phyloP scores from a whole-genome alignment of 2,888 invertebrate species.

The Ligdia adustata region DNA sequence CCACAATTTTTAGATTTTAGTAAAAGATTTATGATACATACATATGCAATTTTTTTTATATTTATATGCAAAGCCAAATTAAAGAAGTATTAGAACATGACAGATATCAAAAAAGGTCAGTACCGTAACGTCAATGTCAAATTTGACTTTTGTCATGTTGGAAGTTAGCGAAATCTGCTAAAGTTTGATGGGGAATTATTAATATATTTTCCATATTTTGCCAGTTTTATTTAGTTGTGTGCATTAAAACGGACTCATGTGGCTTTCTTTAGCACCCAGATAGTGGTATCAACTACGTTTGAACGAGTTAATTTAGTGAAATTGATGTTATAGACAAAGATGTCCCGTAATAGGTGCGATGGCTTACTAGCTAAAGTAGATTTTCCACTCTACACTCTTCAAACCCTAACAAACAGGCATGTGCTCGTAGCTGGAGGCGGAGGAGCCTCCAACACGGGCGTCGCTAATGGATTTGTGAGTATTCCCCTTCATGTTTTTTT shows the following conservation, averaged over 20 bases:
- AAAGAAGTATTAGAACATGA: too few species aligned
- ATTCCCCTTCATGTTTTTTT: constrained; percentile 19
- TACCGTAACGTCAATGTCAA: constrained; percentile 17
- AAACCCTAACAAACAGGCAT: constrained; percentile 95
- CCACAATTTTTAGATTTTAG: too few species aligned
- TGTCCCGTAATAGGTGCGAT: constrained; percentile 83
- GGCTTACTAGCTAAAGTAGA: constrained; percentile 94
- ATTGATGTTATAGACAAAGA: constrained; percentile 65
- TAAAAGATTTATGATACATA: too few species aligned
- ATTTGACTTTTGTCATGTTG: constrained; percentile 82
- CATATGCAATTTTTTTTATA: too few species aligned
- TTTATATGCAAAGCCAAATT: too few species aligned
- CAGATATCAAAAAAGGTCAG: too few species aligned
- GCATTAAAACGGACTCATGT: constrained; percentile 60
- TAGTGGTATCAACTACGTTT: constrained; percentile 49
- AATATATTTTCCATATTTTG: constrained; percentile 61
- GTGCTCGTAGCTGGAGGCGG: constrained; percentile 98
- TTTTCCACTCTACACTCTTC: constrained; percentile 96
- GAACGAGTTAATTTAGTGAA: constrained; percentile 44
- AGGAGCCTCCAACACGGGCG: constrained; percentile 98
- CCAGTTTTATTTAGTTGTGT: constrained; percentile 47
- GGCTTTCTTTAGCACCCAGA: constrained; percentile 46
- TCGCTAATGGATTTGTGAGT: constrained; percentile 98
- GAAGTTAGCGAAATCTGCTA: constrained; percentile 56
- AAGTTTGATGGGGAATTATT: constrained; percentile 62